Evolutionary conservation across 1,140 invertebrate genomes (phyloP), one percentile per base, ranked within the genome.

Genomic region (Saccostrea glomerata): DNA sequence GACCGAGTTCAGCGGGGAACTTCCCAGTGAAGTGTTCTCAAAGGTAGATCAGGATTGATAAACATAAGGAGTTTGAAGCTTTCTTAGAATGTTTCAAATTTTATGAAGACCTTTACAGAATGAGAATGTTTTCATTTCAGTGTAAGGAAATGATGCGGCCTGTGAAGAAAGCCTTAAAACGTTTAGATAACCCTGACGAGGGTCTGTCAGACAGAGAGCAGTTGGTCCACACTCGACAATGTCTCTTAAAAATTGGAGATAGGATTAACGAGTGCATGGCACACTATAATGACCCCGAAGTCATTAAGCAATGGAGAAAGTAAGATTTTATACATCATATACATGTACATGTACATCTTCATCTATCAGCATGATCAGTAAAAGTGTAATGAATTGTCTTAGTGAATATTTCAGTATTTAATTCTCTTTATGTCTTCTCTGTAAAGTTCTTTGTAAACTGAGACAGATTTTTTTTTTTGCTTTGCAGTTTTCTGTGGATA

Each of bases 111-210:
- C 47, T 7, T 47, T 47, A 7, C 9, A 47, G 47, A 82, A 82
- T 3, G 25, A 13, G 55, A 23, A 12, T 84, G 9, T 20, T 84
- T 55, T 82, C 6, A 2, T 87, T 85, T 87, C 92, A 98, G 97
- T 99, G 98, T 93, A 99, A 99, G 95, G 98, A 99, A 94, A 99
- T 98, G 96, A 99, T 99, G 98, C 96, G 98, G 86, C 98, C 98
- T 17, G 98, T 99, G 0, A 99, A 99, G 92, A 98, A 98, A 95
- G 97, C 98, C 1, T 95, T 99, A 7, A 98, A 98, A 95, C 97
- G 98, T n/a, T 95, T 99, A 20, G 98, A 99, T 94, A 98, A 97
- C 94, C 98, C 98, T 17, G 98, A 98, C 94, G 96, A 97, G 91
- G 97, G 96, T 54, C 93, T 98, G 17, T 90, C 92, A 30, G 94